These are phyloP conservation scores for Parochlus steinenii DNA, from an alignment of 2,888 invertebrate genomes.

Conservation along the genomic window DNA sequence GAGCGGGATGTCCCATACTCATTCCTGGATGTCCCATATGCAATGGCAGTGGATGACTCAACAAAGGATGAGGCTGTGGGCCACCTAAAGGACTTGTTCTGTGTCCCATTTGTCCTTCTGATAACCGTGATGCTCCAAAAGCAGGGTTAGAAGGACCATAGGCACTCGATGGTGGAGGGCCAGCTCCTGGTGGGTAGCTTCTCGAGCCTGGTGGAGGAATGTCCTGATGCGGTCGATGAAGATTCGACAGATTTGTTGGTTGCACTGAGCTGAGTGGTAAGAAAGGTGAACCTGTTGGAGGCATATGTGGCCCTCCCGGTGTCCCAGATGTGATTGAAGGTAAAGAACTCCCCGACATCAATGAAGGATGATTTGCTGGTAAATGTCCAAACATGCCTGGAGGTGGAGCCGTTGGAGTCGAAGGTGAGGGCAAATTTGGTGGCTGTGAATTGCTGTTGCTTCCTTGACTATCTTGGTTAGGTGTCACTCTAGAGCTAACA, in stretches of 20 bases:
- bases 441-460: slow-evolving; percentile 26
- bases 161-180: background rate
- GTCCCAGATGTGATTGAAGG: slow-evolving; percentile 19
- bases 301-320: slow-evolving; percentile 13
- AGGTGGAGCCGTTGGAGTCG: slow-evolving; percentile 17
- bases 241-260: slow-evolving; percentile 19
- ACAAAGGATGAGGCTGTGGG: slow-evolving; percentile 9
- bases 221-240: slow-evolving; percentile 30
- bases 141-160: slow-evolving; percentile 5
- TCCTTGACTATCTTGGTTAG: slow-evolving; percentile 30
- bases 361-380: slow-evolving; percentile 18
- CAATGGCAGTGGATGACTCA: slow-evolving; percentile 18
- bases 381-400: slow-evolving; percentile 16
- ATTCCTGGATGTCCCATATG: slow-evolving; percentile 12
- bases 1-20: background rate
- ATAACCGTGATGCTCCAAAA: background rate
- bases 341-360: slow-evolving; percentile 14
- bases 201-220: slow-evolving; percentile 17
- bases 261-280: slow-evolving; percentile 19
- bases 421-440: slow-evolving; percentile 7
- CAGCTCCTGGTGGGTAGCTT: background rate
- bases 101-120: no score
- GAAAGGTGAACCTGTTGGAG: slow-evolving; percentile 15
- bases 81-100: slow-evolving; percentile 26
- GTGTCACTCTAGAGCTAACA: slow-evolving; percentile 28